phyloP scores from a whole-genome alignment of 1,140 invertebrate genomes.

The Phortica variegata region DNA sequence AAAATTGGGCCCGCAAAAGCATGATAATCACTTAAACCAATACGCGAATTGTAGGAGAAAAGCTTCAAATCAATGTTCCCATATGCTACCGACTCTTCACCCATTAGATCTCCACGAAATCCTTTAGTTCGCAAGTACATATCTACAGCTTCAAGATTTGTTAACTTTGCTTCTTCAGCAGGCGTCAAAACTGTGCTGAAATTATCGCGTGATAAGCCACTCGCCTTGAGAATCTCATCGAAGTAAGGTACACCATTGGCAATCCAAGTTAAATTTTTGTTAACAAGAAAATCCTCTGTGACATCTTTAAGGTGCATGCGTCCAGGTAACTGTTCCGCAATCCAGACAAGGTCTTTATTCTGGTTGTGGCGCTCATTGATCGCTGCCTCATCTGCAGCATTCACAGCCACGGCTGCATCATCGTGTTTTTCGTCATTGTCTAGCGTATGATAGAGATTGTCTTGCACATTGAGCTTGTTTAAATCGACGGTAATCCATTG shows the following conservation, averaged over 20 bases:
- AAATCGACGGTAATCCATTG: constrained; percentile 86
- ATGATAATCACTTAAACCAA: constrained; percentile 48
- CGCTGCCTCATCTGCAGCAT: constrained; percentile 45
- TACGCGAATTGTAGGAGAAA: constrained; percentile 46
- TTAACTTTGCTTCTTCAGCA: constrained; percentile 40
- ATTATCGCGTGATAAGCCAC: constrained; percentile 56
- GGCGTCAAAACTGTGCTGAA: constrained; percentile 60
- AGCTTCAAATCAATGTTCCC: constrained; percentile 55
- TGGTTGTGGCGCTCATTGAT: constrained; percentile 52
- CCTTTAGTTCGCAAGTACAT: constrained; percentile 42
- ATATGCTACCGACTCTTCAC: constrained; percentile 50
- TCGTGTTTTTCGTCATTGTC: constrained; percentile 42
- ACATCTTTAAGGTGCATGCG: constrained; percentile 67
- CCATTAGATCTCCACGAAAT: constrained; percentile 52
- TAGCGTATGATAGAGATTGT: constrained; percentile 30
- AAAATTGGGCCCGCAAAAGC: constrained; percentile 54
- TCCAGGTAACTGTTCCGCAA: constrained; percentile 83
- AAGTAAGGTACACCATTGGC: constrained; percentile 80
- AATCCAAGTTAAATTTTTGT: constrained; percentile 71
- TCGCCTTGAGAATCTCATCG: constrained; percentile 59
- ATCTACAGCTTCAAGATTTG: constrained; percentile 42
- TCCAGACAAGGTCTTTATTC: constrained; percentile 67
- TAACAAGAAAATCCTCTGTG: constrained; percentile 63
- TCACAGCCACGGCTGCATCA: constrained; percentile 60
- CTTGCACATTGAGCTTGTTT: constrained; percentile 58